Conservation (phyloP, 2,113 vertebrate species). For the Pandion haliaetus region DNA sequence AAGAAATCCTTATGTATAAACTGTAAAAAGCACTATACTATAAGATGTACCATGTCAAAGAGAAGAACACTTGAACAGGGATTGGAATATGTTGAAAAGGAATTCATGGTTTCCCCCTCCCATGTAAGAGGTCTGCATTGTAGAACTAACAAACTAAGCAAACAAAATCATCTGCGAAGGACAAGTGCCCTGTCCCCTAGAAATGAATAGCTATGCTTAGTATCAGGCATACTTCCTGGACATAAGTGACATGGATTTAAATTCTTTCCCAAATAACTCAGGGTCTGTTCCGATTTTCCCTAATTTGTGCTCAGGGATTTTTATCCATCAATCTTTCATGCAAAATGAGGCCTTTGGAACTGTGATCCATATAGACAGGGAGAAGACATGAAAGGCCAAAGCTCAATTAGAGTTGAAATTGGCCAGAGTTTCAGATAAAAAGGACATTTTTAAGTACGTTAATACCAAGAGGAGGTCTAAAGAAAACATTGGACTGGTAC, state of each 20-base stretch:
- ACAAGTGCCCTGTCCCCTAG: neutral
- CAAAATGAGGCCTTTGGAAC: neutral
- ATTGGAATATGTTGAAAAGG: neutral
- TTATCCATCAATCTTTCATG: neutral
- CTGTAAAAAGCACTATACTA: neutral
- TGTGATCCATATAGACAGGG: neutral
- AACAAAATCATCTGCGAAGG: neutral
- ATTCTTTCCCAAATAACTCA: neutral
- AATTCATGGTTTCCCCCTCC: neutral
- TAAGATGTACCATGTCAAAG: neutral
- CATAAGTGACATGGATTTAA: neutral
- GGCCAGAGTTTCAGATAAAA: neutral
- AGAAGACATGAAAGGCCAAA: neutral
- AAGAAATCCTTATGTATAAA: neutral
- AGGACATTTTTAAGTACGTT: neutral
- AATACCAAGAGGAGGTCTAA: neutral
- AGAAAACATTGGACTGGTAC: neutral
- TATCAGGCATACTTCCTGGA: neutral
- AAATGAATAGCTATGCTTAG: neutral
- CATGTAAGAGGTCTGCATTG: neutral
- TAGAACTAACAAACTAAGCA: neutral
- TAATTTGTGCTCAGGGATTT: neutral
- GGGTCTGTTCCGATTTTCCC: fast-evolving
- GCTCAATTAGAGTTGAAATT: neutral
- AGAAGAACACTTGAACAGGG: neutral